Evolutionary conservation across 2,888 invertebrate species (phyloP), one percentile per base, ranked within the genome.

Genomic region (Eupithecia subumbrata): DNA sequence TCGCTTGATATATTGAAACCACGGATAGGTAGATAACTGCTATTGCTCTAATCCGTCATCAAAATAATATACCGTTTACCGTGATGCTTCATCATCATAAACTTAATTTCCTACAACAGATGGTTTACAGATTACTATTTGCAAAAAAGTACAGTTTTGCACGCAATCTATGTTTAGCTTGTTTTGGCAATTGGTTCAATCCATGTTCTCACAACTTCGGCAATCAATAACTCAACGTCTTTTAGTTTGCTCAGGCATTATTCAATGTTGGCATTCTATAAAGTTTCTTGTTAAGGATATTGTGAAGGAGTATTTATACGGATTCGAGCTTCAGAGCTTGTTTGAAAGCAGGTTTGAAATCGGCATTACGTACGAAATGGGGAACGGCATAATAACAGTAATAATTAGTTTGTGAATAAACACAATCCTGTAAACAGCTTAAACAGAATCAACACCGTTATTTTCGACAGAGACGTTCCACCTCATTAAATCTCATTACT

Each of bases 161-260:
- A 60, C 12, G 66, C 70, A 77, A 77, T 75, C 73, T 75, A 74
- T 70, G 64, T 78, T 76, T 69, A 60, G 71, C 70, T 67, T 67
- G 34, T 25, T 43, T 56, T 64, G 30, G 68, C 69, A 71, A 76
- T 68, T 69, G 77, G 75, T 76, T 76, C 68, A 56, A 79, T 73
- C 76, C 63, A 72, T 76, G 75, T 72, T 34, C 69, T 45, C 73
- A 69, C 34, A 69, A 78, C 74, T 78, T 78, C 78, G 78, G 75
- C 80, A 76, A 79, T 80, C 83, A 78, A 83, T 85, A 82, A 83
- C 77, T 84, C 83, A 82, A 75, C 43, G 83, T 81, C 83, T 75
- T 37, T 30, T 52, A 68, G 25, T 68, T 68, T 25, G 43, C 68
- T 22, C 37, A n/a, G 69, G 43, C 45, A 68, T 68, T 40, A 68